Conservation (phyloP, 2,113 vertebrate genomes). For the Amblyopsis rosae region DNA sequence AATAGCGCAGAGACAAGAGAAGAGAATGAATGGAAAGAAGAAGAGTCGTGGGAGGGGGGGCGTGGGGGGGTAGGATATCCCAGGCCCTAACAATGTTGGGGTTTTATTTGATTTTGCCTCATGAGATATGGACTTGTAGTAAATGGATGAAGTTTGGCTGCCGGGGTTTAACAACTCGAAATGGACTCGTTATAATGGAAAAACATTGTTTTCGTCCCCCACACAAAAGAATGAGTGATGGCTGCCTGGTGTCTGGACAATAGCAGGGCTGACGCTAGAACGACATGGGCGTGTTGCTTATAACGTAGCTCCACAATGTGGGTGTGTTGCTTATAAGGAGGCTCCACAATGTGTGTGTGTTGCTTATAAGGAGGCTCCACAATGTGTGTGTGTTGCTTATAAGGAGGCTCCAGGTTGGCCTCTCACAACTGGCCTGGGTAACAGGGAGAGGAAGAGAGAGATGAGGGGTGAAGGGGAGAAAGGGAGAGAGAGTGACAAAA, state of each 20-base stretch:
- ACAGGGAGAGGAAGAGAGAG: too few relatives aligned
- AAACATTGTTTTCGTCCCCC: conserved; percentile 48
- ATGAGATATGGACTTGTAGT: conserved; percentile 30
- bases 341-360: too few relatives aligned
- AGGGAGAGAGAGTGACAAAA: too few relatives aligned
- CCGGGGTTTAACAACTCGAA: conserved; percentile 26
- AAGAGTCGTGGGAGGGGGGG: background rate
- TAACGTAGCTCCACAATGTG: conserved; percentile 38
- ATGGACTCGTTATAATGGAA: conserved; percentile 38
- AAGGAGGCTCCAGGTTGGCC: too few relatives aligned
- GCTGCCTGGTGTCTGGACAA: conserved; percentile 60
- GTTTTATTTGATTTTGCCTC: conserved; percentile 46
- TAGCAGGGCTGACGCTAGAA: conserved; percentile 61
- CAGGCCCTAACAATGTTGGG: conserved; percentile 29
- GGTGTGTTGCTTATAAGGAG: too few relatives aligned
- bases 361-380: too few relatives aligned
- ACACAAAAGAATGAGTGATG: conserved; percentile 41
- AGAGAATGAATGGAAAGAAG: conserved; percentile 19
- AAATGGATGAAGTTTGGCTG: conserved; percentile 31
- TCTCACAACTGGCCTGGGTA: too few relatives aligned
- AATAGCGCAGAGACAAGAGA: conserved; percentile 38
- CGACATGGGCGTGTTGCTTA: conserved; percentile 67
- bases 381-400: too few relatives aligned
- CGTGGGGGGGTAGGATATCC: background rate
- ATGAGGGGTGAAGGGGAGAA: too few relatives aligned